phyloP scores from a whole-genome alignment of 2,888 invertebrate genomes.

The Hydraecia micacea region DNA sequence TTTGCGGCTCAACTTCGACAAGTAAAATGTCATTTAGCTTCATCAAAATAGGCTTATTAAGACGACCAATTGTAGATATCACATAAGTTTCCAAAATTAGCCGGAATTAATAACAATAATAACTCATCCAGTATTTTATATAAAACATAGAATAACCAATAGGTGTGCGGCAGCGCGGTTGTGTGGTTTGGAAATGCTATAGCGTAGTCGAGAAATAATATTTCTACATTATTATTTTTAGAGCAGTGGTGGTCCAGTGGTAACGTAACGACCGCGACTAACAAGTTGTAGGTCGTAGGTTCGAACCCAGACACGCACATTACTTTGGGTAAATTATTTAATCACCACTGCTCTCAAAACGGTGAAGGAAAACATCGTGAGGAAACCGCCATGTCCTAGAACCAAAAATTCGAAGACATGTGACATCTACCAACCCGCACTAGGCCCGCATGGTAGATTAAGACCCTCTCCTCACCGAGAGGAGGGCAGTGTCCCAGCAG shows the following conservation, averaged over 20 bases:
- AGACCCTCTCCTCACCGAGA: not conserved
- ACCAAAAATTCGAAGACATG: not conserved
- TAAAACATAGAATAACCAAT: conserved; percentile 9
- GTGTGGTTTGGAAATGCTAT: not conserved
- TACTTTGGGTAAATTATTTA: not conserved
- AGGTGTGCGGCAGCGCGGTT: not conserved
- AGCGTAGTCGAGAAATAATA: not conserved
- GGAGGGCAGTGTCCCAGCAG: not conserved
- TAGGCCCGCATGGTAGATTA: too few species aligned
- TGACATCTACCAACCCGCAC: not conserved
- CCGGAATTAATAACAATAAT: conserved; percentile 19
- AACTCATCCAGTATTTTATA: conserved; percentile 21
- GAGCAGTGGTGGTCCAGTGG: not conserved
- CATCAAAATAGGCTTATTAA: conserved; percentile 54
- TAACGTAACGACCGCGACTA: not conserved
- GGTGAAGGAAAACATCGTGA: not conserved
- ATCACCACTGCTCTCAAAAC: not conserved
- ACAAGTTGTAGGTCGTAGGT: not conserved
- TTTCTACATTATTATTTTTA: not conserved
- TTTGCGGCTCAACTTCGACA: conserved; percentile 56
- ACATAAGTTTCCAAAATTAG: conserved; percentile 27
- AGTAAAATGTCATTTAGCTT: conserved; percentile 31
- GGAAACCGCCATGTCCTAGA: not conserved
- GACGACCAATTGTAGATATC: conserved; percentile 63
- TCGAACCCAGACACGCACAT: not conserved